A percentile compares a stretch with the other conserved stretches of the same genome.
Conservation (phyloP, 2,888 invertebrate species). For the Drosophila ezoana region DNA sequence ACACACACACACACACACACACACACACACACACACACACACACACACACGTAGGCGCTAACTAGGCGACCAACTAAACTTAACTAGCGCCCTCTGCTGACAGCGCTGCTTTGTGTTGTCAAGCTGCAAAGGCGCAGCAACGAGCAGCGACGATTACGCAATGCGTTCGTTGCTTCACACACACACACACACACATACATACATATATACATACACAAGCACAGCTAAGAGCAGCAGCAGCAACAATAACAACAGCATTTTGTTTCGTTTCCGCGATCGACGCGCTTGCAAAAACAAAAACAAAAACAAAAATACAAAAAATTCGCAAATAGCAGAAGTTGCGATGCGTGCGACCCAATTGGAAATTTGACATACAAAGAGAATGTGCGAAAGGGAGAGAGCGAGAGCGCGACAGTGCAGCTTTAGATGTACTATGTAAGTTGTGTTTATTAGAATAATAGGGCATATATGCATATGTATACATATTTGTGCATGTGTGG, state of each 20-base stretch:
- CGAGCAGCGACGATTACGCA: slow-evolving; percentile 70
- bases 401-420: not conserved
- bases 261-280: slow-evolving; percentile 78
- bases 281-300: slow-evolving; percentile 54
- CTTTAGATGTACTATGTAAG: too few species aligned
- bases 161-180: slow-evolving; percentile 66
- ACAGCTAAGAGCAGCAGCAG: slow-evolving; percentile 32
- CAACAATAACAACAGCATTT: slow-evolving; percentile 41
- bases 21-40: not conserved
- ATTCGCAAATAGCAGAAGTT: slow-evolving; percentile 63
- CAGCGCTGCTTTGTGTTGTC: slow-evolving; percentile 69
- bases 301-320: slow-evolving; percentile 38
- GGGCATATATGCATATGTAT: too few species aligned
- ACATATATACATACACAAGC: not conserved
- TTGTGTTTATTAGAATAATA: not conserved
- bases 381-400: slow-evolving; percentile 13
- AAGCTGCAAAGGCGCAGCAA: slow-evolving; percentile 61
- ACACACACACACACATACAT: slow-evolving; percentile 35
- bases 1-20: slow-evolving; percentile 13
- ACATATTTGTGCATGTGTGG: too few species aligned
- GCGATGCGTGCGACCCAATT: slow-evolving; percentile 74
- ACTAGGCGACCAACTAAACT: slow-evolving; percentile 60
- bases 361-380: slow-evolving; percentile 72
- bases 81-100: slow-evolving; percentile 58
- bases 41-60: slow-evolving; percentile 43